These are phyloP conservation scores for Promerops cafer DNA, from an alignment of 2,113 vertebrate species.

Conservation along the genomic window DNA sequence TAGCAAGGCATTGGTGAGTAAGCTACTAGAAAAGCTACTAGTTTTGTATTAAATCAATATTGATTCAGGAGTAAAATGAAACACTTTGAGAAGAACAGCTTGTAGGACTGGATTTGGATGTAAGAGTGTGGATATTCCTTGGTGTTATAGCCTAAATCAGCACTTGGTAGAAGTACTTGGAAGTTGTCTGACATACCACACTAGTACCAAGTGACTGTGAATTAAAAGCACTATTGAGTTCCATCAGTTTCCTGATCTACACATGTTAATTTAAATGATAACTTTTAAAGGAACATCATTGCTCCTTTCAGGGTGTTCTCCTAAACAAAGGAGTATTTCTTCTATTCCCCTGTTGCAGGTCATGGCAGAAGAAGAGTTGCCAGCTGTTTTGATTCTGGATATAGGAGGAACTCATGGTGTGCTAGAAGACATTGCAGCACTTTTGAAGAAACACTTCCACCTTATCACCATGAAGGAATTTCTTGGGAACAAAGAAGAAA, in stretches of 20 bases:
- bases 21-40: neutral
- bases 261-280: neutral
- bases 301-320: neutral
- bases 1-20: neutral
- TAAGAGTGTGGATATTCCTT: neutral
- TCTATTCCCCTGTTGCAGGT: neutral
- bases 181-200: neutral
- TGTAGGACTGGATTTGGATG: neutral
- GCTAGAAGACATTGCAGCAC: slow-evolving; percentile 21
- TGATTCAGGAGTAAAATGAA: neutral
- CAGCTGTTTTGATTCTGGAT: slow-evolving; percentile 46
- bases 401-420: slow-evolving; percentile 55
- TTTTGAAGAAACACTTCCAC: slow-evolving; percentile 73
- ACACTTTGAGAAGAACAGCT: neutral
- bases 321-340: neutral
- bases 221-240: neutral
- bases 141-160: neutral
- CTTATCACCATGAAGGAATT: slow-evolving; percentile 71
- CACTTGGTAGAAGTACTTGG: neutral
- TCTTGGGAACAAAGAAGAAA: slow-evolving; percentile 52
- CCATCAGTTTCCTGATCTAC: neutral
- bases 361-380: slow-evolving; percentile 62
- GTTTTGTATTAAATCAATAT: neutral
- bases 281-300: neutral
- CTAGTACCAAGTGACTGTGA: neutral